Evolutionary conservation across 2,113 vertebrate species (phyloP).

Genomic region (Hoplias malabaricus): DNA sequence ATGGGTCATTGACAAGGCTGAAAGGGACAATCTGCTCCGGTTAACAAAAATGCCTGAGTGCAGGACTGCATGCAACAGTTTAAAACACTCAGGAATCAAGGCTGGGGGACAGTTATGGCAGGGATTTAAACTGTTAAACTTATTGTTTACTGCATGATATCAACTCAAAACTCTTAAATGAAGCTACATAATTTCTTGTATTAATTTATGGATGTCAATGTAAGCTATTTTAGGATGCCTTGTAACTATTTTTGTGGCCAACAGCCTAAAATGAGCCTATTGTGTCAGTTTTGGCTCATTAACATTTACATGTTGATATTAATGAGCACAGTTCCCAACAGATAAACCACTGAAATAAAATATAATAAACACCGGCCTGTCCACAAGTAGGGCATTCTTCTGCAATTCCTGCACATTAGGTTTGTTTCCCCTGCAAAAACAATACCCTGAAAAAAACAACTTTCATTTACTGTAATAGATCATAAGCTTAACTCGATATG

Average conservation of each 20-base stretch:
- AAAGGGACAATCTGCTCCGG: constrained; percentile 64
- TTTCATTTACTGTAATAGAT: too few relatives aligned
- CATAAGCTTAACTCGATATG: too few relatives aligned
- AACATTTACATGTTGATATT: background rate
- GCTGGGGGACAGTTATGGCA: background rate
- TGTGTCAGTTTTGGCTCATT: background rate
- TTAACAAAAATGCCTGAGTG: constrained; percentile 60
- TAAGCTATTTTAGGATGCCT: background rate
- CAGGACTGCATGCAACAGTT: constrained; percentile 27
- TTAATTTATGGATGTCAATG: background rate
- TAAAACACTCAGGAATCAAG: constrained; percentile 1
- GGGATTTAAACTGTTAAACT: background rate
- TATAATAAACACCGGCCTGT: background rate
- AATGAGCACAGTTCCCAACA: background rate
- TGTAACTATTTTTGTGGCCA: background rate
- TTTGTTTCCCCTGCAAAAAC: too few relatives aligned
- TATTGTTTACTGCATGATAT: too few relatives aligned
- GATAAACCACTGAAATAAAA: background rate
- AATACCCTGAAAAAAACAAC: too few relatives aligned
- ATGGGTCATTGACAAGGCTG: constrained; percentile 62
- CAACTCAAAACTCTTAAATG: too few relatives aligned
- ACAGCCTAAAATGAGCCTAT: background rate
- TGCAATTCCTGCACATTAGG: too few relatives aligned
- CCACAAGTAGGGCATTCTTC: background rate
- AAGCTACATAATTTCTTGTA: too few relatives aligned